These are phyloP conservation scores for Apodemia duryi DNA, from an alignment of 2,888 invertebrate genomes.

Conservation along the genomic window DNA sequence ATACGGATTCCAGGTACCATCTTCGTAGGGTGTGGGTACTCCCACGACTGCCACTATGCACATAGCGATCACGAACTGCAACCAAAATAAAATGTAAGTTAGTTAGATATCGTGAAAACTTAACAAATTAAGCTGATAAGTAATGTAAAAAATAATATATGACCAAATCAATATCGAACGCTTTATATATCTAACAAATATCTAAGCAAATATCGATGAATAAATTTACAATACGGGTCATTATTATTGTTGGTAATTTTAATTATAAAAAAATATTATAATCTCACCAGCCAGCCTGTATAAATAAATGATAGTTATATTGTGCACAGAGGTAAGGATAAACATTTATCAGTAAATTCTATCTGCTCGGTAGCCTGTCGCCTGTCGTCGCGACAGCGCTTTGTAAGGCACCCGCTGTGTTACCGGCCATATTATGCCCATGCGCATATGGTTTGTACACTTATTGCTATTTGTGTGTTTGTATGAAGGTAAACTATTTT, in stretches of 20 bases:
- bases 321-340: background rate
- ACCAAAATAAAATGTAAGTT: conserved; percentile 26
- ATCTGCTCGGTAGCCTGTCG: conserved; percentile 37
- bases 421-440: background rate
- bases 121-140: too few relatives aligned
- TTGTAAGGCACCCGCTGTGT: conserved; percentile 48
- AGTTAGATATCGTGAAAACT: too few relatives aligned
- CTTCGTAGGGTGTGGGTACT: conserved; percentile 48
- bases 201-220: too few relatives aligned
- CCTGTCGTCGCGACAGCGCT: conserved; percentile 41
- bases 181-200: too few relatives aligned
- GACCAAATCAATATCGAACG: too few relatives aligned
- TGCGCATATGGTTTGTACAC: background rate
- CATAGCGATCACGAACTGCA: conserved; percentile 54
- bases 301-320: background rate
- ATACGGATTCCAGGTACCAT: conserved; percentile 64
- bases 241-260: too few relatives aligned
- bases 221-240: too few relatives aligned
- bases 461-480: conserved; percentile 3
- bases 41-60: conserved; percentile 53
- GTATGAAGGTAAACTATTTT: background rate
- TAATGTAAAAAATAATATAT: too few relatives aligned
- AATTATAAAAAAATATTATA: background rate
- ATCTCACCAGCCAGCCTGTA: too few relatives aligned
- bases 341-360: conserved; percentile 29